Evolutionary conservation across 92 coral and sea anemone species (phyloP).

Genomic region (Diadumene lineata): DNA sequence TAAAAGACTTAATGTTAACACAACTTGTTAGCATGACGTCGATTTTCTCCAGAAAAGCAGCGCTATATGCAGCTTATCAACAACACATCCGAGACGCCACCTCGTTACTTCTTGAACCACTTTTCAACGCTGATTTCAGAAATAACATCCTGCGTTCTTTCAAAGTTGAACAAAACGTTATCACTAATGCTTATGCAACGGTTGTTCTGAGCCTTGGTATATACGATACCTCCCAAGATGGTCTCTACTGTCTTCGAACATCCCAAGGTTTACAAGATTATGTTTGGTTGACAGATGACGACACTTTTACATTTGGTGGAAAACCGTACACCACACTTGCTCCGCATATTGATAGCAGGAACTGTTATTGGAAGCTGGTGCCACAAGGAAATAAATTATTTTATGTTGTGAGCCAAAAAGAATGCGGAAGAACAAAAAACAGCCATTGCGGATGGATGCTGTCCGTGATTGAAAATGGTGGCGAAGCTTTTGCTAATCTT

Average conservation of each 20-base stretch:
- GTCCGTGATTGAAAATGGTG: not conserved
- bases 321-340: not conserved
- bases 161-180: constrained; percentile 5
- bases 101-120: not conserved
- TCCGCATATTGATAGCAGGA: not conserved
- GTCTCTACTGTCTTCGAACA: constrained; percentile 8
- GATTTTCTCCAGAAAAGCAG: too few relatives aligned
- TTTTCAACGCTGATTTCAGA: constrained; percentile 13
- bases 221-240: constrained; percentile 15
- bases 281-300: not conserved
- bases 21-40: too few relatives aligned
- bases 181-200: constrained; percentile 20
- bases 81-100: not conserved
- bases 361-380: constrained; percentile 33
- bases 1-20: constrained; percentile 21
- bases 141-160: constrained; percentile 15
- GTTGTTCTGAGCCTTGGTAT: not conserved
- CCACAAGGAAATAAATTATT: constrained; percentile 26
- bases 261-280: not conserved
- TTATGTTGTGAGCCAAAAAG: constrained; percentile 11
- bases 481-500: not conserved
- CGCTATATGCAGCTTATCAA: too few relatives aligned
- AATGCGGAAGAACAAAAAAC: constrained; percentile 5
- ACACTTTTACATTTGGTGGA: not conserved
- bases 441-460: constrained; percentile 13